These are phyloP conservation scores for Zingel zingel DNA, from an alignment of 2,113 vertebrate genomes.

Conservation along the genomic window DNA sequence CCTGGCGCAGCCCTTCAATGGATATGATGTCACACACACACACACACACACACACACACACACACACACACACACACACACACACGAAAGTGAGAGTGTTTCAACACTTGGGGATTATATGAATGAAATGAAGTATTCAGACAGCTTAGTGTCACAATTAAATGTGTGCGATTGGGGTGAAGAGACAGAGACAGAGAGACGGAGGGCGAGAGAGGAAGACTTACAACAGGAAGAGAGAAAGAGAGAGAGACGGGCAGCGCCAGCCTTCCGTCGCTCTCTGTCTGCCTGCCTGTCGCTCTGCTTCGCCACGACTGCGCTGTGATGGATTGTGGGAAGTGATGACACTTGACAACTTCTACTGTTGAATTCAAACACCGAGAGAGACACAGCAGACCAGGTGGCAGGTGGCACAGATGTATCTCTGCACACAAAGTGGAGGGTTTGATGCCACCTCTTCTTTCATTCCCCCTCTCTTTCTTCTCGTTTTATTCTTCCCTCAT, in stretches of 20 bases:
- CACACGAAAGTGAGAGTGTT: not conserved
- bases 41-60: not conserved
- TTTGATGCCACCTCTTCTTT: not conserved
- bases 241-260: not conserved
- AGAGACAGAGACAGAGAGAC: conserved; percentile 14
- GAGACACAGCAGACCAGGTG: conserved; percentile 35
- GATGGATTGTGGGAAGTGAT: conserved; percentile 67
- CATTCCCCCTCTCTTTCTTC: not conserved
- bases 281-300: conserved; percentile 39
- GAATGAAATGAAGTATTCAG: conserved; percentile 55
- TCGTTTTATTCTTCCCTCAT: not conserved
- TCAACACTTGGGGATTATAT: conserved; percentile 57
- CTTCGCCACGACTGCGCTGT: conserved; percentile 31
- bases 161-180: conserved; percentile 29
- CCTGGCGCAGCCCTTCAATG: conserved; percentile 26
- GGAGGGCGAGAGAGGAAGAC: not conserved
- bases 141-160: conserved; percentile 54
- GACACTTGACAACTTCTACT: conserved; percentile 62
- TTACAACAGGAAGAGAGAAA: not conserved
- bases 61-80: conserved; percentile 17
- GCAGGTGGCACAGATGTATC: conserved; percentile 6
- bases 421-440: conserved; percentile 12
- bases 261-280: conserved; percentile 19
- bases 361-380: conserved; percentile 33
- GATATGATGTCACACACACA: conserved; percentile 32